Conservation (phyloP, 2,797 vertebrate species). For the Neostethus bicornis region DNA sequence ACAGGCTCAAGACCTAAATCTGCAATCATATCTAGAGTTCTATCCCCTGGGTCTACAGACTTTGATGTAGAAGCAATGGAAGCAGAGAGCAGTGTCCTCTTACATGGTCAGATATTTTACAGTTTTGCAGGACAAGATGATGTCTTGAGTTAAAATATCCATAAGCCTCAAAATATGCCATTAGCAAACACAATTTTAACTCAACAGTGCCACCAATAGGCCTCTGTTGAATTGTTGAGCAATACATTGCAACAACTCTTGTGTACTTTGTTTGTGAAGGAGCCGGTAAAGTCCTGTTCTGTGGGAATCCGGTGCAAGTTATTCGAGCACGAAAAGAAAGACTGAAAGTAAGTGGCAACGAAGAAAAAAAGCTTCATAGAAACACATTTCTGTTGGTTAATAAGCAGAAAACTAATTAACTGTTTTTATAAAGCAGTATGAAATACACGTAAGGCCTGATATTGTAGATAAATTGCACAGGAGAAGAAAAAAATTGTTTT, state of each 20-base stretch:
- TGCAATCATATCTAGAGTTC: slow-evolving; percentile 19
- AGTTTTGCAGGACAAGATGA: background rate
- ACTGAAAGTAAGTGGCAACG: slow-evolving; percentile 73
- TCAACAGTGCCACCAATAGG: slow-evolving; percentile 60
- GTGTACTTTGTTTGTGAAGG: slow-evolving; percentile 75
- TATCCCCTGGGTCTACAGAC: slow-evolving; percentile 53
- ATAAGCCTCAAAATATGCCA: background rate
- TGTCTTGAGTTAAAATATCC: background rate
- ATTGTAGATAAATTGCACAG: slow-evolving; percentile 26
- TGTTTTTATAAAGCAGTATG: slow-evolving; percentile 15
- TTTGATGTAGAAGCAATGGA: slow-evolving; percentile 65
- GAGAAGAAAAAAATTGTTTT: slow-evolving; percentile 22
- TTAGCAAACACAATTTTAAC: slow-evolving; percentile 4
- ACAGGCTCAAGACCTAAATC: slow-evolving; percentile 52
- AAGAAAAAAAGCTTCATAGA: background rate
- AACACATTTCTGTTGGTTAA: slow-evolving; percentile 2
- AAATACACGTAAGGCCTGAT: slow-evolving; percentile 41
- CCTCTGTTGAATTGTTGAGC: slow-evolving; percentile 11
- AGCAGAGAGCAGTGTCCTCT: slow-evolving; percentile 84
- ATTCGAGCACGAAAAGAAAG: slow-evolving; percentile 83
- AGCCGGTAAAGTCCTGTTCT: slow-evolving; percentile 82
- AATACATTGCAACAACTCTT: slow-evolving; percentile 6
- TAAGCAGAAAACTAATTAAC: background rate
- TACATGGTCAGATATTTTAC: slow-evolving; percentile 81
- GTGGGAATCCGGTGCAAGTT: slow-evolving; percentile 90